Base-by-base conservation (phyloP, 2,888 invertebrate genomes). In the Parnassius apollo region DNA sequence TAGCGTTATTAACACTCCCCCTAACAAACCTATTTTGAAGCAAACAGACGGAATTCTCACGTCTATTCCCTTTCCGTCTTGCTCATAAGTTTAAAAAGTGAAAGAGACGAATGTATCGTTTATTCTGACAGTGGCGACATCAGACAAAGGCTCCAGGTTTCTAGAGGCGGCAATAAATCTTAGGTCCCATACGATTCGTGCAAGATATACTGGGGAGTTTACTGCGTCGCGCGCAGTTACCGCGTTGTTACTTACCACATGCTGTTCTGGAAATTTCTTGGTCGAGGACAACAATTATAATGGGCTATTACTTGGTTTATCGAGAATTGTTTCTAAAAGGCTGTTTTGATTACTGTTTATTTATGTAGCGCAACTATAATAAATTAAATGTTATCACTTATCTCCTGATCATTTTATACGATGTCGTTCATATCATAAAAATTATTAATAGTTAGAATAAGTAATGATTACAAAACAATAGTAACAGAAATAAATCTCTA, bases 111-210 rank as follows among this genome's bases (percentile, higher is more conserved):
- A 61, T 57, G 54, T 65, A 35, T 18, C 48, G 57, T 57, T 61
- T 48, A 56, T 55, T 63, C 58, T 58, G 66, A 53, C 45, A 35
- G 57, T 55, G 64, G 60, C 63, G 54, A 71, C 59, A 62, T 62
- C 65, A 64, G 64, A 58, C 65, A 65, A 35, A 59, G 61, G 64
- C 63, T 54, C 51, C 62, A 61, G 68, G 64, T 53, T 70, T 69
- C 59, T 68, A 67, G 62, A 70, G 68, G 50, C 75, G 63, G 83
- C 72, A 75, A 86, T 85, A 87, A 85, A 86, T 87, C 82, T 81
- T 71, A 62, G 73, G 73, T 71, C 78, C 81, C 52, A 77, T 79
- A 71, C 70, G 68, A 67, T 65, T 68, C 57, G 12, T 25, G 42
- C 18, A 60, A 71, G 72, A 68, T 72, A 71, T 69, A 71, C 70